These are phyloP conservation scores for Chaitophorus viminalis DNA, from an alignment of 2,888 invertebrate species.

Conservation along the genomic window DNA sequence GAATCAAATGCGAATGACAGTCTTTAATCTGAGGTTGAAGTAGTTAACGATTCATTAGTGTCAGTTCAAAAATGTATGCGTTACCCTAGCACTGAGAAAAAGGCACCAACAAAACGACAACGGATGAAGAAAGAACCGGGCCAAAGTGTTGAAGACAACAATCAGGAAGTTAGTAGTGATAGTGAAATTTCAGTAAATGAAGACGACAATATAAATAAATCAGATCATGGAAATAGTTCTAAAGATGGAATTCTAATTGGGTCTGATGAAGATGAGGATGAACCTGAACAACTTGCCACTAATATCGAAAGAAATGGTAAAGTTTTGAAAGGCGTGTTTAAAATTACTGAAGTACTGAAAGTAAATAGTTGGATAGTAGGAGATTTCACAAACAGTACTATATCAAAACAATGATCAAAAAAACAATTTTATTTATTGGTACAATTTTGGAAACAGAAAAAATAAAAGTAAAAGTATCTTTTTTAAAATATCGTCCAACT, in stretches of 20 bases:
- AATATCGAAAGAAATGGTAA: not conserved
- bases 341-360: conserved; percentile 2
- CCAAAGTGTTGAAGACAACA: conserved; percentile 13
- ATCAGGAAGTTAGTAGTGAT: not conserved
- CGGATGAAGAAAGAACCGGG: conserved; percentile 21
- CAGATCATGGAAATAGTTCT: not conserved
- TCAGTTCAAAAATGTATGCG: conserved; percentile 14
- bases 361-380: not conserved
- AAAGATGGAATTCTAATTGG: conserved; percentile 13
- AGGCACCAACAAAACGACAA: not conserved
- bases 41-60: conserved; percentile 30
- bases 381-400: not conserved
- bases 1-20: conserved; percentile 3
- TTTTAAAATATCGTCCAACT: conserved; percentile 8
- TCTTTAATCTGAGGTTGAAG: not conserved
- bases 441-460: not conserved
- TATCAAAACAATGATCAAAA: not conserved
- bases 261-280: conserved; percentile 1
- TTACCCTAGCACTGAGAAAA: not conserved
- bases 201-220: conserved; percentile 11
- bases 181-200: conserved; percentile 16
- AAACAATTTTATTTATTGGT: conserved; percentile 15
- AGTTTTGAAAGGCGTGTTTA: not conserved
- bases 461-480: not conserved
- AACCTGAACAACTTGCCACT: not conserved